Evolutionary conservation across 92 coral and sea anemone species (phyloP).

Genomic region (Zoanthus gigantus): DNA sequence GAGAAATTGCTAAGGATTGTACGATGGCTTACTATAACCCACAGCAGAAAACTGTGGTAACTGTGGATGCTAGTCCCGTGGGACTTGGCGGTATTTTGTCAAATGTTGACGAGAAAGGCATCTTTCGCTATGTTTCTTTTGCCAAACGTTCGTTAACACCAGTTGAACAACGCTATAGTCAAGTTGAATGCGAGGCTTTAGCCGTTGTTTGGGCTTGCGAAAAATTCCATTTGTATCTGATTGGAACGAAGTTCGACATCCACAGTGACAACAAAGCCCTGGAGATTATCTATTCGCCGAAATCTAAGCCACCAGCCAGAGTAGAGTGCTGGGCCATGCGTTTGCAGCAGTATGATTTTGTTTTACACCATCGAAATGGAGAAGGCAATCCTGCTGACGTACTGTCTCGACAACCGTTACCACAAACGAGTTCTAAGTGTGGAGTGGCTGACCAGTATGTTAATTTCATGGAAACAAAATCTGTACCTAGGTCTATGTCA

Average conservation of each 20-base stretch:
- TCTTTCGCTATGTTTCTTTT: conserved; percentile 54
- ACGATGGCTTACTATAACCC: conserved; percentile 12
- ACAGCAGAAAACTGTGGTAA: conserved; percentile 6
- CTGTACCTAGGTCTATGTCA: conserved; percentile 46
- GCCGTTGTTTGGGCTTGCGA: conserved; percentile 36
- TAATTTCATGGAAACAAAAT: conserved; percentile 50
- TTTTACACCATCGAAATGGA: conserved; percentile 47
- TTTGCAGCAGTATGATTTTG: conserved; percentile 39
- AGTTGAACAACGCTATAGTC: conserved; percentile 38
- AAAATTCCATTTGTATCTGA: conserved; percentile 32
- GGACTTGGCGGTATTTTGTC: conserved; percentile 59
- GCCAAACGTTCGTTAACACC: conserved; percentile 55
- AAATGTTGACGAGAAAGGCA: conserved; percentile 46
- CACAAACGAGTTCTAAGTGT: conserved; percentile 6
- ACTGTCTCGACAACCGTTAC: conserved; percentile 43
- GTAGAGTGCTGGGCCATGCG: conserved; percentile 61
- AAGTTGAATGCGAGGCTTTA: background rate
- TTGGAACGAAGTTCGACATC: conserved; percentile 44
- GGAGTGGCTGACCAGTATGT: conserved; percentile 65
- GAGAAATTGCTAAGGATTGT: too few species aligned
- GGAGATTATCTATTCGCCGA: conserved; percentile 38
- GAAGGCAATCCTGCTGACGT: conserved; percentile 68
- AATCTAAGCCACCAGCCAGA: conserved; percentile 57
- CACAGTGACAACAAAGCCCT: conserved; percentile 54
- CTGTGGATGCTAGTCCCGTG: too few species aligned